These are phyloP conservation scores for Atrina japonica DNA, from an alignment of 2,888 invertebrate species.

Conservation along the genomic window DNA sequence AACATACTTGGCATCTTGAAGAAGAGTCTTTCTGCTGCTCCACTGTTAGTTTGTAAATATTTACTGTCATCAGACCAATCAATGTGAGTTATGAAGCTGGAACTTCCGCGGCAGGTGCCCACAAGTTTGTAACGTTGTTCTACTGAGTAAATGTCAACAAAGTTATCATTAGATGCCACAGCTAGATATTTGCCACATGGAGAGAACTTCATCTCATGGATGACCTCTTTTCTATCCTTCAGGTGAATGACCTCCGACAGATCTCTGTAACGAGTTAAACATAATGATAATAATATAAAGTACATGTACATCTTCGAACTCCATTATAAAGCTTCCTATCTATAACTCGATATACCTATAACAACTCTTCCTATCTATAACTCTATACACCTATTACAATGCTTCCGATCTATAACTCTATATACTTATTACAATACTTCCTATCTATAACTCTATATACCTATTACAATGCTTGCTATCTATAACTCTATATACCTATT, in stretches of 20 bases:
- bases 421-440: no score
- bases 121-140: slow-evolving; percentile 78
- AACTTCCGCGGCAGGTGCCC: slow-evolving; percentile 79
- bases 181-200: slow-evolving; percentile 81
- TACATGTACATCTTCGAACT: slow-evolving; percentile 1
- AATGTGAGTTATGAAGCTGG: slow-evolving; percentile 81
- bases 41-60: slow-evolving; percentile 81
- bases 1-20: slow-evolving; percentile 80
- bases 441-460: no score
- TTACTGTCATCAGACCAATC: slow-evolving; percentile 81
- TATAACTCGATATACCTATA: neutral
- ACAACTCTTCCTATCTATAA: no score
- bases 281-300: neutral
- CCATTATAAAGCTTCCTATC: neutral
- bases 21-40: slow-evolving; percentile 79
- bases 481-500: no score
- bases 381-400: no score
- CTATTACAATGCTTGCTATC: no score
- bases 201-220: slow-evolving; percentile 81
- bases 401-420: no score
- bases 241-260: slow-evolving; percentile 77
- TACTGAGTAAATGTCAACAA: slow-evolving; percentile 80
- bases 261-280: slow-evolving; percentile 79
- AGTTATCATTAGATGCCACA: slow-evolving; percentile 81
- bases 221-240: slow-evolving; percentile 80